Evolutionary conservation across 92 coral and sea anemone genomes (phyloP), one percentile per base, ranked within the genome.

Genomic region (Palythoa grandis): DNA sequence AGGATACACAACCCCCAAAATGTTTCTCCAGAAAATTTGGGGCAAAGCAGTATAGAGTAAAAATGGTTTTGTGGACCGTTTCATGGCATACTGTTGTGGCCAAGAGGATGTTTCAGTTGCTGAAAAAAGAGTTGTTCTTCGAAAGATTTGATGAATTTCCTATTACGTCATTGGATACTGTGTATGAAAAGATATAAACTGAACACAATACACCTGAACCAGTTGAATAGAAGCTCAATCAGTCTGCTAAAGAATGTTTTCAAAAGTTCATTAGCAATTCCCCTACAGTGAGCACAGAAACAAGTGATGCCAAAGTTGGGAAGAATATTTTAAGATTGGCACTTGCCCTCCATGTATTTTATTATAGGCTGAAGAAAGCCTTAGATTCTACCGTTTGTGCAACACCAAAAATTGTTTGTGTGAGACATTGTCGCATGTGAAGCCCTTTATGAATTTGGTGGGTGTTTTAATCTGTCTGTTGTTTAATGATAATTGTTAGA

Each of bases 11-110:
- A 86, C 90, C 22, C 90, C 92, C 9, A 63, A 86, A 17, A 13
- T 86, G 29, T 89, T 89, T 67, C 40, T 89, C 24, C 35, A 66
- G 9, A 86, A 89, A 13, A 86, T 89, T 16, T 86, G 92, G 92
- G 83, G 90, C 17, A 89, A 87, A 70, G 83, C 74, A 37, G 83
- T 89, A 11, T 79, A 82, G 11, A 68, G 83, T 17, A 43, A 84
- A 37, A 84, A 89, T 65, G 89, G 86, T 11, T 66, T 88, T 11
- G 91, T 84, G 40, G 91, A 88, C 67, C 71, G 89, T 13, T 65
- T 86, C 48, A 20, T 86, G 25, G 52, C 74, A 11, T 68, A 37
- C 67, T 86, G 70, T 63, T 68, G 68, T 22, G 57, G 63, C 53
- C 75, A 43, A 11, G 74, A 15, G 24, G 47, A 86, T 38, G 29